A percentile compares a stretch with the other conserved stretches of the same genome.
These are phyloP conservation scores for Eretmocerus hayati DNA, from an alignment of 2,888 invertebrate genomes.

Conservation along the genomic window DNA sequence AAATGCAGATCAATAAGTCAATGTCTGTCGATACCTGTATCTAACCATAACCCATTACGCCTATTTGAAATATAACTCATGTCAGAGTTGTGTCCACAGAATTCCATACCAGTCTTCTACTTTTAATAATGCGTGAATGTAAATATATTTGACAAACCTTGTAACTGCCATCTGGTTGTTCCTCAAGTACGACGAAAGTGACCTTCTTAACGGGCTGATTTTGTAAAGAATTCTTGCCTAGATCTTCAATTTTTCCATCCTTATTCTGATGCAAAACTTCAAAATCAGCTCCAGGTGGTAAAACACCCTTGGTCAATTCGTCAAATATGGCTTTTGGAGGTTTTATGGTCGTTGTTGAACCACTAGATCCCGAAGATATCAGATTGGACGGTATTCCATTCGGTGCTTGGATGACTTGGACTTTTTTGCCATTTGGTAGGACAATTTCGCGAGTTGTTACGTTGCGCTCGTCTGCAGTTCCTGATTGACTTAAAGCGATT, in stretches of 20 bases:
- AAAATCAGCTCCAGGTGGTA: slow-evolving; percentile 73
- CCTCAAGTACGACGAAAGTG: slow-evolving; percentile 78
- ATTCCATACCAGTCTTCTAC: too few relatives aligned
- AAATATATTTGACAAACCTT: slow-evolving; percentile 51
- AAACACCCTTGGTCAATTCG: slow-evolving; percentile 70
- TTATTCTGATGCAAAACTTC: slow-evolving; percentile 72
- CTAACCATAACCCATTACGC: too few relatives aligned
- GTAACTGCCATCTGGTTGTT: slow-evolving; percentile 77
- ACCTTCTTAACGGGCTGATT: slow-evolving; percentile 69
- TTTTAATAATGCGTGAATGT: not conserved
- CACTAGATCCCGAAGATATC: too few relatives aligned
- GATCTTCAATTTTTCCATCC: slow-evolving; percentile 65
- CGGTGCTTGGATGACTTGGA: slow-evolving; percentile 50
- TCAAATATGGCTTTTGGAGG: slow-evolving; percentile 66
- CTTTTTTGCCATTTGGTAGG: slow-evolving; percentile 66
- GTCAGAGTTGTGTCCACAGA: too few relatives aligned
- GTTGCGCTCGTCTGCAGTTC: slow-evolving; percentile 61
- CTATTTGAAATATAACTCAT: too few relatives aligned
- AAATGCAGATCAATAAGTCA: too few relatives aligned
- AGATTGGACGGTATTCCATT: slow-evolving; percentile 32
- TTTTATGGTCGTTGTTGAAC: slow-evolving; percentile 52
- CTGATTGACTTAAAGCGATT: slow-evolving; percentile 63
- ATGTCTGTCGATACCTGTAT: too few relatives aligned
- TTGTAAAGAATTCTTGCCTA: slow-evolving; percentile 55
- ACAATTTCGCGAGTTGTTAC: slow-evolving; percentile 67